Conservation (phyloP, 2,888 invertebrate genomes). For the Cosmopolites sordidus region DNA sequence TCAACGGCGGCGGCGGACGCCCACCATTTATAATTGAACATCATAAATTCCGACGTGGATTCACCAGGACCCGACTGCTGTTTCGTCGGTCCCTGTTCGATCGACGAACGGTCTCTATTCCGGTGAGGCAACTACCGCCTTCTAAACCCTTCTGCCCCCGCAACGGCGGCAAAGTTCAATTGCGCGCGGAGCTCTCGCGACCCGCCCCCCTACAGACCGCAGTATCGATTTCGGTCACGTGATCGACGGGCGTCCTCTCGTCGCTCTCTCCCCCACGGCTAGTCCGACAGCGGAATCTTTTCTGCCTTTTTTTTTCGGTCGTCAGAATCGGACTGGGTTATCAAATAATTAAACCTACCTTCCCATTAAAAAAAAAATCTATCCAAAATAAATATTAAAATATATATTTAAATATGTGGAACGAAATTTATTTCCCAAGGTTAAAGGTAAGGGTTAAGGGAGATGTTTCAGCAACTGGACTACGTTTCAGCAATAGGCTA, state of each 20-base stretch:
- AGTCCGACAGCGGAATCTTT: background rate
- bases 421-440: too few relatives aligned
- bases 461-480: too few relatives aligned
- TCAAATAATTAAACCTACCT: too few relatives aligned
- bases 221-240: conserved; percentile 40
- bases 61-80: background rate
- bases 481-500: too few relatives aligned
- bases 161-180: background rate
- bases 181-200: conserved; percentile 5
- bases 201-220: conserved; percentile 36
- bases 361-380: too few relatives aligned
- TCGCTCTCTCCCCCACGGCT: conserved; percentile 11
- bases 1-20: background rate
- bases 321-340: conserved; percentile 1
- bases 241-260: conserved; percentile 24
- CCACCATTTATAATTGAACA: conserved; percentile 14
- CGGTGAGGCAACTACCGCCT: background rate
- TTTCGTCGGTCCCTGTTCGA: conserved; percentile 13
- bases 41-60: conserved; percentile 10
- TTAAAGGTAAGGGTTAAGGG: too few relatives aligned
- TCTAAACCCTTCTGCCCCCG: background rate
- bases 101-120: background rate
- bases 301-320: background rate
- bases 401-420: too few relatives aligned
- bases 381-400: too few relatives aligned